These are phyloP conservation scores for Mystacides longicornis DNA, from an alignment of 2,888 invertebrate genomes.

Conservation along the genomic window DNA sequence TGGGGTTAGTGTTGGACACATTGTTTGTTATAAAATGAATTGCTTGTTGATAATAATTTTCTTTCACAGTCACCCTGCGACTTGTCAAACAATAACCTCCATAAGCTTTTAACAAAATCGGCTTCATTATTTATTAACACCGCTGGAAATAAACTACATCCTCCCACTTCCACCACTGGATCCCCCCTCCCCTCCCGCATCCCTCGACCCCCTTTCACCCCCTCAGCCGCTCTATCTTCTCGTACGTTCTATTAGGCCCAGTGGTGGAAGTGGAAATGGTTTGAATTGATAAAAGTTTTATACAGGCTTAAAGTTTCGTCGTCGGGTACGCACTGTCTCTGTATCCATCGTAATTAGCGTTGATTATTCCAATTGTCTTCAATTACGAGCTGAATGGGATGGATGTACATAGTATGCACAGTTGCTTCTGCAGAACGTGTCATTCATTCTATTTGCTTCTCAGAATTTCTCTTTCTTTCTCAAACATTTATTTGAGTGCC, in stretches of 20 bases:
- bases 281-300: slow-evolving; percentile 21
- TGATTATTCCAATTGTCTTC: slow-evolving; percentile 8
- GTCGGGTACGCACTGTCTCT: background rate
- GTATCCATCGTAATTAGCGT: slow-evolving; percentile 13
- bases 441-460: too few relatives aligned
- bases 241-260: slow-evolving; percentile 13
- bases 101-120: slow-evolving; percentile 23
- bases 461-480: too few relatives aligned
- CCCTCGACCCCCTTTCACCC: slow-evolving; percentile 35
- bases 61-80: too few relatives aligned
- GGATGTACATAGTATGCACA: background rate
- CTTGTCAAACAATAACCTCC: slow-evolving; percentile 10
- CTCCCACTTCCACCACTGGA: slow-evolving; percentile 42
- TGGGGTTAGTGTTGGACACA: too few relatives aligned
- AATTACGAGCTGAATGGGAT: background rate
- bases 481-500: too few relatives aligned
- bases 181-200: slow-evolving; percentile 29
- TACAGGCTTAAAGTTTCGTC: slow-evolving; percentile 8
- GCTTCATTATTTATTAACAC: slow-evolving; percentile 26
- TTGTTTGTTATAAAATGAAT: too few relatives aligned
- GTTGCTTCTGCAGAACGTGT: too few relatives aligned
- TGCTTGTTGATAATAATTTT: too few relatives aligned
- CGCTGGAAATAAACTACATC: slow-evolving; percentile 27
- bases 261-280: slow-evolving; percentile 18
- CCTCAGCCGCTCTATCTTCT: background rate